phyloP scores from a whole-genome alignment of 2,797 vertebrate species.

The Taenioides sp. region DNA sequence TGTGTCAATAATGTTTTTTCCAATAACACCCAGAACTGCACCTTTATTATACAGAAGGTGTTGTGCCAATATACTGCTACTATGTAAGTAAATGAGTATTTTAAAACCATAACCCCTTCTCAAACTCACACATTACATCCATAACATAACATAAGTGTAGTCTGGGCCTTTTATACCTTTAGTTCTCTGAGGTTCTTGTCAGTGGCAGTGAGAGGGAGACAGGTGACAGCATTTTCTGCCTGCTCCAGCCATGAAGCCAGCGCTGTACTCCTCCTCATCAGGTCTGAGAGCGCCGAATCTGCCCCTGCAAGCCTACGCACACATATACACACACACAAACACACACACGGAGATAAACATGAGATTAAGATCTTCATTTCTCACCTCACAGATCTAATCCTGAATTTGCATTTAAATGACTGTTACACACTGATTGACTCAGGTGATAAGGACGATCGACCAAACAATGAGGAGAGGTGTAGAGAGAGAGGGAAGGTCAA shows the following conservation, averaged over 20 bases:
- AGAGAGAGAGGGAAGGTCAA: slow-evolving; percentile 7
- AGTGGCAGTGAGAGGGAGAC: slow-evolving; percentile 67
- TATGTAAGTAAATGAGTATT: too few species aligned
- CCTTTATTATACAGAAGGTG: too few species aligned
- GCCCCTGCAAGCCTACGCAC: slow-evolving; percentile 79
- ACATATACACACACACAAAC: slow-evolving; percentile 13
- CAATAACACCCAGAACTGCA: too few species aligned
- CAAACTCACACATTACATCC: background rate
- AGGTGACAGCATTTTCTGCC: slow-evolving; percentile 74
- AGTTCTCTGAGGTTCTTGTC: slow-evolving; percentile 83
- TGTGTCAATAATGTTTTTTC: too few species aligned
- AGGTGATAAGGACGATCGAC: slow-evolving; percentile 50
- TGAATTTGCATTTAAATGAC: slow-evolving; percentile 68
- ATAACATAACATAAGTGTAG: background rate
- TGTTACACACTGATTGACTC: slow-evolving; percentile 38
- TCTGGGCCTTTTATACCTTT: slow-evolving; percentile 73
- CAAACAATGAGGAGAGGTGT: slow-evolving; percentile 40
- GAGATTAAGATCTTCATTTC: slow-evolving; percentile 57
- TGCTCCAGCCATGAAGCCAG: slow-evolving; percentile 84
- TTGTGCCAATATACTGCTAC: too few species aligned
- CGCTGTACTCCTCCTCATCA: slow-evolving; percentile 78
- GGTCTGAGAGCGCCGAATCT: slow-evolving; percentile 79
- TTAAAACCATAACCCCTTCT: background rate
- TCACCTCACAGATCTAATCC: slow-evolving; percentile 40
- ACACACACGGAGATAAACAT: slow-evolving; percentile 11